Evolutionary conservation across 2,113 vertebrate species (phyloP).

Genomic region (Etheostoma cragini): DNA sequence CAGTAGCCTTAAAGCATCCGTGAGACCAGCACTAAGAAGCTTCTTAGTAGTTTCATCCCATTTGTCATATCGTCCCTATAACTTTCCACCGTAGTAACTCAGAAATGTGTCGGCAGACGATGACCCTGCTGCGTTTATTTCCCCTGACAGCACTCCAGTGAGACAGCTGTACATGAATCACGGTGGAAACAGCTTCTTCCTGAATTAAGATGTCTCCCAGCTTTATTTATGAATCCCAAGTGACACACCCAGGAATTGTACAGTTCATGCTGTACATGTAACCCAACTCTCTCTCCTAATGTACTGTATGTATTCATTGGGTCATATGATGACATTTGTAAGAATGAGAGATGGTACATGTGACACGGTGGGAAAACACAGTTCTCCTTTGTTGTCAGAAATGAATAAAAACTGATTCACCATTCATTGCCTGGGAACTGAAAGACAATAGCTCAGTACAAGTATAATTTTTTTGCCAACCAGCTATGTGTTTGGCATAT

Average conservation of each 20-base stretch:
- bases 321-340: conserved; percentile 12
- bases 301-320: conserved; percentile 35
- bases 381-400: conserved; percentile 32
- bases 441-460: conserved; percentile 9
- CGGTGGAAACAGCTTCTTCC: conserved; percentile 13
- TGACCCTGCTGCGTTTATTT: conserved; percentile 38
- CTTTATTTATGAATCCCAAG: conserved; percentile 52
- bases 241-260: conserved; percentile 15
- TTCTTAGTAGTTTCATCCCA: background rate
- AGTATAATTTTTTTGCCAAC: background rate
- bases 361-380: conserved; percentile 3
- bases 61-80: background rate
- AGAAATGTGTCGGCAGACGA: conserved; percentile 3
- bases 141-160: conserved; percentile 26
- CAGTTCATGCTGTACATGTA: background rate
- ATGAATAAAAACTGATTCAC: conserved; percentile 21
- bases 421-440: background rate
- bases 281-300: conserved; percentile 14
- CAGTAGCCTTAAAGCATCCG: background rate
- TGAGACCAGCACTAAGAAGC: background rate
- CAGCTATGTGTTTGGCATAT: conserved; percentile 12
- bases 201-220: conserved; percentile 34
- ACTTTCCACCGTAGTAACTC: conserved; percentile 1
- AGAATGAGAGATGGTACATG: conserved; percentile 30
- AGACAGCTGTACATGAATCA: conserved; percentile 57